Percentiles rank a stretch among this genome's conserved stretches.
Conservation (phyloP, 2,888 invertebrate genomes). For the Yponomeuta evonymella region DNA sequence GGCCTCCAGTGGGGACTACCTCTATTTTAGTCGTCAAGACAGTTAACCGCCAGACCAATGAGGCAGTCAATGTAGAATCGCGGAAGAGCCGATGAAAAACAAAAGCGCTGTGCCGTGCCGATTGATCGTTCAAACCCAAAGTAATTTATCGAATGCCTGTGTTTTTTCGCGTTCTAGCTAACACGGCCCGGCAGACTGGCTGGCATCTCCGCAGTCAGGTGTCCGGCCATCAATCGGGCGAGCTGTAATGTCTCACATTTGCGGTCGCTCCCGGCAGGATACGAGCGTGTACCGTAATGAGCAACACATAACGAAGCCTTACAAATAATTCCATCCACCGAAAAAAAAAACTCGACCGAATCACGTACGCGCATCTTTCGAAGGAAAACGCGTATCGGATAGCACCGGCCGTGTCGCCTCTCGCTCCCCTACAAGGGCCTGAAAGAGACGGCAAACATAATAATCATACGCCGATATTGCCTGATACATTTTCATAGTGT, state of each 20-base stretch:
- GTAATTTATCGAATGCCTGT: constrained; percentile 12
- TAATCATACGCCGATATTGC: constrained; percentile 44
- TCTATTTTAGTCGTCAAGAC: too few relatives aligned
- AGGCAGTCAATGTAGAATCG: too few relatives aligned
- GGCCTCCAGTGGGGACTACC: too few relatives aligned
- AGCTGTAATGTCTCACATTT: constrained; percentile 67
- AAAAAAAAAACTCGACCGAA: constrained; percentile 57
- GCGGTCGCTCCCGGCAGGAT: constrained; percentile 69
- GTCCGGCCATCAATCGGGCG: constrained; percentile 34
- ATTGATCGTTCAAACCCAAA: background rate
- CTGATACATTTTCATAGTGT: constrained; percentile 65
- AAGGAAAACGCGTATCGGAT: constrained; percentile 74
- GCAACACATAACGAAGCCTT: constrained; percentile 74
- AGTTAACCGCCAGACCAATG: too few relatives aligned
- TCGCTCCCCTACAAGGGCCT: constrained; percentile 34
- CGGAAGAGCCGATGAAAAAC: background rate
- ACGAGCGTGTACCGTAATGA: constrained; percentile 72
- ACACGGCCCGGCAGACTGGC: constrained; percentile 10
- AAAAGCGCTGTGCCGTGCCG: background rate
- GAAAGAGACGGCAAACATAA: constrained; percentile 49
- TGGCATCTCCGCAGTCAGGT: constrained; percentile 40
- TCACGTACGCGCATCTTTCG: constrained; percentile 72
- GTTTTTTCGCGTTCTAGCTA: constrained; percentile 10
- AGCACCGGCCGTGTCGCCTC: constrained; percentile 48
- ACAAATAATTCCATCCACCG: constrained; percentile 68